These are phyloP conservation scores for Hesperophylax magnus DNA, from an alignment of 1,140 invertebrate genomes.

Conservation along the genomic window DNA sequence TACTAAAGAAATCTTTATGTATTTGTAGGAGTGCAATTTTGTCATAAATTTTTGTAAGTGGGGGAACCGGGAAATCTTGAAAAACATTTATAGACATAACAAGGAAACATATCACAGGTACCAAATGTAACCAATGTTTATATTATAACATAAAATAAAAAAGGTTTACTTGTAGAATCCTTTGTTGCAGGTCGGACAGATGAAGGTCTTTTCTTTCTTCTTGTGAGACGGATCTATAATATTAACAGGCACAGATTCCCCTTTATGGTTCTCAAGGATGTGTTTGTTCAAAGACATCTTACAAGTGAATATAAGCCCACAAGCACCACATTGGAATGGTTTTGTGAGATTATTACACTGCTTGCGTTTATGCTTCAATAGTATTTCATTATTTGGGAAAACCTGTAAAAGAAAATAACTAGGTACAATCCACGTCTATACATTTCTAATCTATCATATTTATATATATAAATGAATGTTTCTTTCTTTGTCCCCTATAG, in stretches of 20 bases:
- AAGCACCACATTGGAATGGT: conserved; percentile 61
- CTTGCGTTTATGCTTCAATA: conserved; percentile 49
- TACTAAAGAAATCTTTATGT: too few relatives aligned
- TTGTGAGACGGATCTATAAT: conserved; percentile 59
- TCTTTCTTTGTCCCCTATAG: too few relatives aligned
- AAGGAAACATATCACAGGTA: too few relatives aligned
- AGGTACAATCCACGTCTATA: too few relatives aligned
- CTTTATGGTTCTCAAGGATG: conserved; percentile 63
- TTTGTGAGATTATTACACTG: conserved; percentile 54
- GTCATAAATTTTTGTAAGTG: too few relatives aligned
- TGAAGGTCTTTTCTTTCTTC: conserved; percentile 60
- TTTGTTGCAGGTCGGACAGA: conserved; percentile 69
- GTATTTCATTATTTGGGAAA: conserved; percentile 54
- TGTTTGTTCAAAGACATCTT: conserved; percentile 68
- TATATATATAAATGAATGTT: too few relatives aligned
- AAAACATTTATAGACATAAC: too few relatives aligned
- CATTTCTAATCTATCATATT: too few relatives aligned
- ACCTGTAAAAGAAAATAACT: background rate
- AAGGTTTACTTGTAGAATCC: conserved; percentile 69
- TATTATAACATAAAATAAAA: too few relatives aligned
- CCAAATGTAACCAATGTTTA: too few relatives aligned
- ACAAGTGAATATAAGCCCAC: conserved; percentile 64
- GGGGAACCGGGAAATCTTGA: too few relatives aligned
- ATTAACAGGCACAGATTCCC: conserved; percentile 57
- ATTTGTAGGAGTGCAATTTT: too few relatives aligned